Conservation (phyloP, 2,113 vertebrate genomes). For the Spea multiplicata region DNA sequence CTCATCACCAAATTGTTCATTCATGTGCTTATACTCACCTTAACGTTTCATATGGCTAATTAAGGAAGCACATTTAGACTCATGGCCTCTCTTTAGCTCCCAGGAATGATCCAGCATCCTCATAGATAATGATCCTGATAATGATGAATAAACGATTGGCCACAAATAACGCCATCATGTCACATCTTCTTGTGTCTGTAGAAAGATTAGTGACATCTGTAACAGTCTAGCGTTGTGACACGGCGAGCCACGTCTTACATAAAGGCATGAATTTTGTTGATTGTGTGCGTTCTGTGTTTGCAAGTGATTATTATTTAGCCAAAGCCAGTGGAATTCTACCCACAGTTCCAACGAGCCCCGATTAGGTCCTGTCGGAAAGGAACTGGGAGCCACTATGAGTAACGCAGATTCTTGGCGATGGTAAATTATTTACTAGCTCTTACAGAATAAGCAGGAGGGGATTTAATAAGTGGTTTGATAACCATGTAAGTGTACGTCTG, state of each 20-base stretch:
- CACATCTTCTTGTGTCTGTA: too few species aligned
- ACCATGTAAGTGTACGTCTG: conserved; percentile 40
- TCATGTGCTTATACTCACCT: too few species aligned
- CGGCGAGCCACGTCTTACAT: not conserved
- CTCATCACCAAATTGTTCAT: too few species aligned
- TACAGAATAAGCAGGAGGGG: conserved; percentile 12
- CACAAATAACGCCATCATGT: too few species aligned
- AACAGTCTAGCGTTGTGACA: not conserved
- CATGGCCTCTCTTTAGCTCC: too few species aligned
- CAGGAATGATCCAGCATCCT: too few species aligned
- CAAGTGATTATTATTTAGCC: conserved; percentile 20
- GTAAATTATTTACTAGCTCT: conserved; percentile 19
- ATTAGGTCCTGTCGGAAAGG: conserved; percentile 20
- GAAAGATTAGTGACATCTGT: too few species aligned
- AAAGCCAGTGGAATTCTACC: conserved; percentile 21
- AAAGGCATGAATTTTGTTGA: not conserved
- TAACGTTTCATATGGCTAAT: too few species aligned
- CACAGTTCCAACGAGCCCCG: conserved; percentile 14
- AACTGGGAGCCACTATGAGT: conserved; percentile 25
- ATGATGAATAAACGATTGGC: too few species aligned
- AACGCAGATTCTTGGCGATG: conserved; percentile 11
- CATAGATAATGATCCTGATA: too few species aligned
- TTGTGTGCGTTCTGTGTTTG: conserved; percentile 6
- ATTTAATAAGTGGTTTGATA: conserved; percentile 46
- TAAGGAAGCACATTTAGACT: too few species aligned